phyloP scores from a whole-genome alignment of 2,113 vertebrate species.

The Euleptes europaea region DNA sequence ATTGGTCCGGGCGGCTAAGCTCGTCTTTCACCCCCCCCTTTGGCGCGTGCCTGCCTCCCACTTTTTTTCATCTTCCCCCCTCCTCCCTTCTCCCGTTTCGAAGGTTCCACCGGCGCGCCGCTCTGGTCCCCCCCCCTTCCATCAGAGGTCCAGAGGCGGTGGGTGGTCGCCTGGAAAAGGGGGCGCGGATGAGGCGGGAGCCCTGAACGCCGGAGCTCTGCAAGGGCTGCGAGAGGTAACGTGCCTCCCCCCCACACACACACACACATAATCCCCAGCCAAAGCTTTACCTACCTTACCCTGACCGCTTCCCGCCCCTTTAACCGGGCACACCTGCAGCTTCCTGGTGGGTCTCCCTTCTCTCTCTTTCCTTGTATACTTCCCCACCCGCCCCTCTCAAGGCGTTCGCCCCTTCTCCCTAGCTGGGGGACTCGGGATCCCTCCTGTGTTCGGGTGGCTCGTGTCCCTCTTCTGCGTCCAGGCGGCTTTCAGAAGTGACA shows the following conservation, averaged over 20 bases:
- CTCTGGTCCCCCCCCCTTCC: background rate
- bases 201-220: background rate
- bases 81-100: background rate
- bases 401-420: no score
- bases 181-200: background rate
- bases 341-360: accelerated
- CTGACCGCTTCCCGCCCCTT: background rate
- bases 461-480: background rate
- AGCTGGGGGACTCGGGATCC: no score
- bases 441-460: background rate
- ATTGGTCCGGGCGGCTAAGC: background rate
- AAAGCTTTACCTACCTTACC: background rate
- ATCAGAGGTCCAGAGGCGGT: background rate
- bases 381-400: no score
- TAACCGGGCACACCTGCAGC: no score
- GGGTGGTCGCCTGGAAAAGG: background rate
- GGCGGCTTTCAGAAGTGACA: background rate
- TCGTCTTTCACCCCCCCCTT: background rate
- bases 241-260: background rate
- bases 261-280: no score
- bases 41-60: no score
- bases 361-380: accelerated
- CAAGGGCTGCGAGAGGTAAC: background rate
- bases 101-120: background rate
- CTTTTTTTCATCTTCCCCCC: background rate